phyloP scores from a whole-genome alignment of 2,888 invertebrate genomes.

The Anorthoa munda region DNA sequence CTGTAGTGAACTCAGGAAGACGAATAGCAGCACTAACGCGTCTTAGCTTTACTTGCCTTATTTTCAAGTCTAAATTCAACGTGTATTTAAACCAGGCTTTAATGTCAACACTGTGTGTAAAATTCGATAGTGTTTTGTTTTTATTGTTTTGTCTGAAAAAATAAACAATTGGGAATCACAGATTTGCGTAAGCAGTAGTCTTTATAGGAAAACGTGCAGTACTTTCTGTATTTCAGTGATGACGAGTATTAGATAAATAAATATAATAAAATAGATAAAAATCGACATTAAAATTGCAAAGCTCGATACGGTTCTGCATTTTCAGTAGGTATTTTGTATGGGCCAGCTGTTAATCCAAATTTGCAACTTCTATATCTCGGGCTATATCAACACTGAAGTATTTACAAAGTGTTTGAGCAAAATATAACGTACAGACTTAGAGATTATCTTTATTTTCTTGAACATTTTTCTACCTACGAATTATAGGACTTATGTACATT shows the following conservation, averaged over 20 bases:
- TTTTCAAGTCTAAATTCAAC: neutral
- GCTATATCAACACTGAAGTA: no score
- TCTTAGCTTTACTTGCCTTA: conserved; percentile 8
- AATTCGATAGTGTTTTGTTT: neutral
- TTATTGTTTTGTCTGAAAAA: neutral
- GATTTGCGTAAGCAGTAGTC: neutral
- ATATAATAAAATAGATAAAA: no score
- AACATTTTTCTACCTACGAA: neutral
- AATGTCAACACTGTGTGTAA: neutral
- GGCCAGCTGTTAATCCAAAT: no score
- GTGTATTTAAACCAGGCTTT: neutral
- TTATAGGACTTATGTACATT: neutral
- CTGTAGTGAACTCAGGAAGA: conserved; percentile 41
- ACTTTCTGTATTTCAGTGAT: neutral
- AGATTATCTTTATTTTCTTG: neutral
- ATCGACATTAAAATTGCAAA: no score
- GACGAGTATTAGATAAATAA: no score
- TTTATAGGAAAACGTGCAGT: neutral
- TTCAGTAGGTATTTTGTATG: no score
- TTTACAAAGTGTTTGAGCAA: no score
- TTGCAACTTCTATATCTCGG: no score
- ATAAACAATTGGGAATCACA: neutral
- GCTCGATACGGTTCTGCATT: no score
- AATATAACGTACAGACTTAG: no score
- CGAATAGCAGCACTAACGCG: conserved; percentile 28